Base-by-base conservation (phyloP, 2,113 vertebrate genomes). In the Mastomys coucha region DNA sequence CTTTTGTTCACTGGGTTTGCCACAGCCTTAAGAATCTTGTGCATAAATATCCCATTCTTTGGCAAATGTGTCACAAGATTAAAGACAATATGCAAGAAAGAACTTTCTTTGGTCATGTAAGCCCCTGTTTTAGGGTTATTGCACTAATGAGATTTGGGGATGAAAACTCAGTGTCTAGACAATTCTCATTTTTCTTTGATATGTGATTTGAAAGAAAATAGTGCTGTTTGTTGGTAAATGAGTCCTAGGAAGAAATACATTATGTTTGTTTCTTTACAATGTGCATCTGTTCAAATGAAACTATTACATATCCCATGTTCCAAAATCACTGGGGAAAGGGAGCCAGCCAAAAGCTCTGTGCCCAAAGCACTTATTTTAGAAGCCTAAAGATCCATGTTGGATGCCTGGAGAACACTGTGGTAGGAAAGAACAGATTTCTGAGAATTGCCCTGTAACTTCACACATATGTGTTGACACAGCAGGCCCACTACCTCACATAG, bases 21-120 rank as follows among this genome's bases (percentile, higher is more conserved):
- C 93, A 96, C 77, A 94, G 94, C 96, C 91, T 51, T 94, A 91
- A 97, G 97, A 98, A 97, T 92, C 33, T 96, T 95, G 91, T 76
- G 19, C 20, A 60, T 28, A 67, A 19, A 53, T 60, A 56, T n/a
- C 12, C 36, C 33, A 97, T 96, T 93, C 89, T 97, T 97, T 53
- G 87, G 13, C 81, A 97, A 98, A 97, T 91, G 7, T 49, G 22
- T 91, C 49, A 76, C 89, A 70, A 93, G 92, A 97, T 97, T 95
- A 97, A 98, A 98, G 84, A 8, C 36, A 93, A 75, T 1, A 17
- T 14, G 31, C 39, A 69, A 70, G 7, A 63, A 91, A 75, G 49
- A 97, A 90, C 88, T 91, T 88, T 77, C 73, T 63, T 53, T 69
- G 76, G 56, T 93, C 93, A 89, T 84, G 65, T 91, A 89, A 93